Evolutionary conservation across 1,140 invertebrate species (phyloP), one percentile per base, ranked within the genome.

Genomic region (Papilio dardanus): DNA sequence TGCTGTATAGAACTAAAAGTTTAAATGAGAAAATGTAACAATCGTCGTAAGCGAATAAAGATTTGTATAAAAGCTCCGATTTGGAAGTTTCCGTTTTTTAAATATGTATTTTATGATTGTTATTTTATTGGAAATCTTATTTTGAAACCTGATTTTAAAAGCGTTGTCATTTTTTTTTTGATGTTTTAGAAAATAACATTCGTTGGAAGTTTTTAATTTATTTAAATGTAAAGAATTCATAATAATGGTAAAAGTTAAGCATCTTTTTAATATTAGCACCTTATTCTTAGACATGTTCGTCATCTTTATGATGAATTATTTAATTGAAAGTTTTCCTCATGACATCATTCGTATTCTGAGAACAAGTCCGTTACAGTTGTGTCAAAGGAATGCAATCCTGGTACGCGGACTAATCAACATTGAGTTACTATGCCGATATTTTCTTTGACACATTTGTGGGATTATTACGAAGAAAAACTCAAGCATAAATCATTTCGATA

Each of bases 221-320:
- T 46, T 7, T 16, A n/a, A n/a, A 46, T 46, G 3, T 5, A n/a
- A 46, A 46, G 16, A n/a, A 1, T 37, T 37, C 35, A 37, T 12
- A 37, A 8, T 37, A 37, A 37, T n/a, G n/a, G n/a, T n/a, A n/a
- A n/a, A n/a, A n/a, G n/a, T n/a, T n/a, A n/a, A n/a, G n/a, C n/a
- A 35, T 35, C 10, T 35, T 5, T 5, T 35, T 35, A 5, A 8
- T 7, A 35, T 8, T 0, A 12, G 12, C 14, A 42, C 14, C 2
- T 14, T 16, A 58, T 54, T 54, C 37, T 68, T 5, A 37, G 7
- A 21, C 5, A n/a, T 21, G 30, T 37, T 37, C 35, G 35, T 35
- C 66, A n/a, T 19, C 6, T 68, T 35, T 37, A 19, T 19, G 65
- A 67, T 24, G 66, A 68, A 42, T 68, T 68, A n/a, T 12, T 68